phyloP scores from a whole-genome alignment of 2,888 invertebrate genomes.

The Athripsodes cinereus region DNA sequence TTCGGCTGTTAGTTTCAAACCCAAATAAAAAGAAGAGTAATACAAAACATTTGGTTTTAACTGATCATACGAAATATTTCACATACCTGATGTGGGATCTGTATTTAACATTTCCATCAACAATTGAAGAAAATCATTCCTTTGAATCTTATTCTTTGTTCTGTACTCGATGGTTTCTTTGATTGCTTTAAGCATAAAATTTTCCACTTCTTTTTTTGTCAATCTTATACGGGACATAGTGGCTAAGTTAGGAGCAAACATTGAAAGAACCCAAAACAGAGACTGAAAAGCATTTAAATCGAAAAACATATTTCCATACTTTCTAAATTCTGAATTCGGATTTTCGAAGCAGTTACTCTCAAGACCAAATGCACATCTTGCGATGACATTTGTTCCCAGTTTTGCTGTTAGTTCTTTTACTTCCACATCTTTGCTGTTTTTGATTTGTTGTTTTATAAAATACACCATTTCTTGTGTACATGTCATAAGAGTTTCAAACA shows the following conservation, averaged over 20 bases:
- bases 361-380: conserved; percentile 2
- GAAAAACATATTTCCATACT: conserved; percentile 3
- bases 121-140: conserved; percentile 7
- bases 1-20: no score
- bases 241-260: neutral
- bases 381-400: conserved; percentile 1
- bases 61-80: no score
- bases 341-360: conserved; percentile 11
- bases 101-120: conserved; percentile 2
- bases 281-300: neutral
- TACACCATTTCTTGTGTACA: conserved; percentile 24
- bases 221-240: neutral
- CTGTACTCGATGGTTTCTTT: conserved; percentile 2
- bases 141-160: neutral
- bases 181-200: neutral
- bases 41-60: no score
- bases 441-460: neutral
- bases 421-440: neutral
- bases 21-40: no score
- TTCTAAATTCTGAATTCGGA: conserved; percentile 18
- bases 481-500: conserved; percentile 29
- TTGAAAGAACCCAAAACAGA: neutral
- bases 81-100: neutral
- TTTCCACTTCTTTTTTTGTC: neutral
- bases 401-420: neutral